phyloP scores from a whole-genome alignment of 2,888 invertebrate genomes.

The Palloptera scutellata region DNA sequence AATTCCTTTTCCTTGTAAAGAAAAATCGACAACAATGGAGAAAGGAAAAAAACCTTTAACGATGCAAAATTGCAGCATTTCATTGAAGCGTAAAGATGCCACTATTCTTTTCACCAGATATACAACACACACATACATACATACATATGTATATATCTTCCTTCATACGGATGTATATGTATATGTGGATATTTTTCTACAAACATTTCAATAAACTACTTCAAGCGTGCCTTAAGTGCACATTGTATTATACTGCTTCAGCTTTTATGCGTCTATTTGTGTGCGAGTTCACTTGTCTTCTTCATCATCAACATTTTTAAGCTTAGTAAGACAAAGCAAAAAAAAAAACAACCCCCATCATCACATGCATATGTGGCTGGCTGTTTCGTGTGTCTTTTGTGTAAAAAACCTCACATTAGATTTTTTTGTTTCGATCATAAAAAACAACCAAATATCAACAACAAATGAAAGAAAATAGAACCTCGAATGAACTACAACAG shows the following conservation, averaged over 20 bases:
- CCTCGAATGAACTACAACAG: too few species aligned
- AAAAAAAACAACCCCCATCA: too few species aligned
- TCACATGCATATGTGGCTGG: too few species aligned
- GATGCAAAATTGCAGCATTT: background rate
- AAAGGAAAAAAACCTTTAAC: background rate
- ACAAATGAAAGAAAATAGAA: too few species aligned
- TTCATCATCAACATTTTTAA: background rate
- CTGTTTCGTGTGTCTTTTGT: too few species aligned
- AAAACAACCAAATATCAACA: too few species aligned
- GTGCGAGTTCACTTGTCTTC: background rate
- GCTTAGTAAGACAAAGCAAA: background rate
- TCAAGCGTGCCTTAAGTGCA: constrained; percentile 14
- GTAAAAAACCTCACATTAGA: too few species aligned
- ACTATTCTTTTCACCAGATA: background rate
- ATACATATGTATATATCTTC: too few species aligned
- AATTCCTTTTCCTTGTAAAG: too few species aligned
- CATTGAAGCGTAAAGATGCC: constrained; percentile 16
- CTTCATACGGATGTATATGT: background rate
- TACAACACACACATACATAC: background rate
- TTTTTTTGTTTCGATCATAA: too few species aligned
- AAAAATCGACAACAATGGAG: too few species aligned
- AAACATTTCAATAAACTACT: constrained; percentile 17
- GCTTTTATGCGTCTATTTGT: background rate
- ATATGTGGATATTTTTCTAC: background rate
- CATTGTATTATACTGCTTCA: constrained; percentile 5